These are phyloP conservation scores for Stegophylla sp. DNA, from an alignment of 2,888 invertebrate genomes.

Conservation along the genomic window DNA sequence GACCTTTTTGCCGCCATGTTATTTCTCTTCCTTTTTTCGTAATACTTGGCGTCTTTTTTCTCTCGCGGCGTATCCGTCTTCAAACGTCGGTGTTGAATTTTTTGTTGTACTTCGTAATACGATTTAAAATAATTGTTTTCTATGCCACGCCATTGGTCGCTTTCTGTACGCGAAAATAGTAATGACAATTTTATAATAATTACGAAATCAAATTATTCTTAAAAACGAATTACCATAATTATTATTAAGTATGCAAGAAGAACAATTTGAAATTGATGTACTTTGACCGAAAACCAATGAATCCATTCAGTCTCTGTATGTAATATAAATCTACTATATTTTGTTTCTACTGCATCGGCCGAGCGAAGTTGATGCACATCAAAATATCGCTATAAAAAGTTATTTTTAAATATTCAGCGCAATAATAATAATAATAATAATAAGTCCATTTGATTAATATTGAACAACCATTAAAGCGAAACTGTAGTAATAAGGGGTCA, in stretches of 20 bases:
- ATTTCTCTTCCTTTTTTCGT: slow-evolving; percentile 47
- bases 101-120: neutral
- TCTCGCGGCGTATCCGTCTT: slow-evolving; percentile 35
- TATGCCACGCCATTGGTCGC: neutral
- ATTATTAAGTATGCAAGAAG: neutral
- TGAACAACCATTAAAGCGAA: too few species aligned
- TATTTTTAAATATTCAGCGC: slow-evolving; percentile 24
- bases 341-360: neutral
- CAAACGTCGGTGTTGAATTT: slow-evolving; percentile 12
- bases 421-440: too few species aligned
- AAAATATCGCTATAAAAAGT: slow-evolving; percentile 22
- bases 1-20: slow-evolving; percentile 59
- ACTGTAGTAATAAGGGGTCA: too few species aligned
- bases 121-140: slow-evolving; percentile 22
- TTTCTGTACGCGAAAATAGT: slow-evolving; percentile 12
- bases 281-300: slow-evolving; percentile 38
- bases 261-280: neutral
- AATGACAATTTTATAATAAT: neutral
- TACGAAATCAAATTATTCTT: too few species aligned
- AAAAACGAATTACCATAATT: slow-evolving; percentile 11
- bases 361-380: slow-evolving; percentile 9
- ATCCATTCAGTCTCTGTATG: slow-evolving; percentile 28
- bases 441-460: too few species aligned
- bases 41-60: slow-evolving; percentile 54
- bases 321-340: neutral